phyloP scores from a whole-genome alignment of 2,113 vertebrate species.

The Arizona elegans region DNA sequence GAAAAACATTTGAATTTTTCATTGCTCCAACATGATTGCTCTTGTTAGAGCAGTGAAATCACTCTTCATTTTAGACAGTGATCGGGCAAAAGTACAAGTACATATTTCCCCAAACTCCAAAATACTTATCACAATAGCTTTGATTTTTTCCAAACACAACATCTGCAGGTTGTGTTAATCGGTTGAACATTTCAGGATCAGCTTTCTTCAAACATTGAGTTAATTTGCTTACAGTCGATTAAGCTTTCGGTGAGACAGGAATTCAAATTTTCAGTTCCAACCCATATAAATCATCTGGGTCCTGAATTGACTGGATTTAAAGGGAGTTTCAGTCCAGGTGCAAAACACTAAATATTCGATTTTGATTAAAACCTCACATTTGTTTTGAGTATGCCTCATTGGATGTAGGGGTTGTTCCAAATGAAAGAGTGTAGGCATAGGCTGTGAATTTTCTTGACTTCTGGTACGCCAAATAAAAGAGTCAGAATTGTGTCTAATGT shows the following conservation, averaged over 20 bases:
- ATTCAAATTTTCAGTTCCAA: background rate
- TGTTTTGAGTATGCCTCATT: background rate
- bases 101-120: background rate
- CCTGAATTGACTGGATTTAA: background rate
- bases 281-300: background rate
- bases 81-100: background rate
- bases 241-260: background rate
- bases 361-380: background rate
- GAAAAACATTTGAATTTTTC: background rate
- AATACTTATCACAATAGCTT: background rate
- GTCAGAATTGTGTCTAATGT: background rate
- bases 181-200: background rate
- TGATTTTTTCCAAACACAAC: background rate
- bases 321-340: background rate
- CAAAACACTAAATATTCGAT: background rate
- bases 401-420: background rate
- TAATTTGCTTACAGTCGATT: background rate
- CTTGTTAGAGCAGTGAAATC: background rate
- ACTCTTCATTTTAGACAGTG: background rate
- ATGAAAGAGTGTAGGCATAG: background rate
- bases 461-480: background rate
- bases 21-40: slow-evolving; percentile 25
- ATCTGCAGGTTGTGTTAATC: background rate
- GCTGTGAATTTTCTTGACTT: background rate
- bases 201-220: background rate